These are phyloP conservation scores for Crocodylus rhombifer DNA, from an alignment of 2,797 vertebrate genomes.

Conservation along the genomic window DNA sequence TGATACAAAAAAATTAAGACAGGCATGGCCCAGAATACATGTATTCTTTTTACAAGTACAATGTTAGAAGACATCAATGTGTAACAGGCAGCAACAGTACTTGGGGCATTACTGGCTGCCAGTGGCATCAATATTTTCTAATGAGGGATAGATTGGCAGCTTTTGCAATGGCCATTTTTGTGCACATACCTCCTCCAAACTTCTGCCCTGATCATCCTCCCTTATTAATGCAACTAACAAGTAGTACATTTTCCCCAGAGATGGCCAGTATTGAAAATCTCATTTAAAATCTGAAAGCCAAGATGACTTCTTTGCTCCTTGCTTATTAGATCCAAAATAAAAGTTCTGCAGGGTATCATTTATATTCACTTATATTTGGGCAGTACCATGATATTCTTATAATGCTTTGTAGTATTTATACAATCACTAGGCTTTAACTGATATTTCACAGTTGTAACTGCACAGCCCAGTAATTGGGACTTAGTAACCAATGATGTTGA, in stretches of 20 bases:
- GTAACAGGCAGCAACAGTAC: no score
- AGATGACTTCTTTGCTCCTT: neutral
- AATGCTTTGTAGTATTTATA: neutral
- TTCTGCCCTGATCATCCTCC: no score
- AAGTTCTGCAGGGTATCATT: neutral
- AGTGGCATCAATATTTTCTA: no score
- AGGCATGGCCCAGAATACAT: neutral
- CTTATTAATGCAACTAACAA: no score
- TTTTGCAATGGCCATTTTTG: no score
- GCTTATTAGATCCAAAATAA: neutral
- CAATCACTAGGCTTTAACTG: neutral
- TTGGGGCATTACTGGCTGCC: no score
- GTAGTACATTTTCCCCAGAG: neutral
- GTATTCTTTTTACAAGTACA: neutral
- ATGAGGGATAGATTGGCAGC: no score
- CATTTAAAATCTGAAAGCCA: neutral
- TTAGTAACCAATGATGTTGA: neutral
- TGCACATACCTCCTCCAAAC: no score
- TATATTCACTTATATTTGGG: neutral
- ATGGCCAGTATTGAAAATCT: neutral
- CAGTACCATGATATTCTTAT: neutral
- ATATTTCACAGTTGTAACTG: neutral
- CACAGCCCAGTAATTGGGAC: neutral
- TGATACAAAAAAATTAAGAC: no score
- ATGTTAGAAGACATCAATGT: no score